Percentiles rank a stretch among this genome's conserved stretches.
Evolutionary conservation across 2,888 invertebrate genomes (phyloP).

Genomic region (Brachynemurus nebulosus): DNA sequence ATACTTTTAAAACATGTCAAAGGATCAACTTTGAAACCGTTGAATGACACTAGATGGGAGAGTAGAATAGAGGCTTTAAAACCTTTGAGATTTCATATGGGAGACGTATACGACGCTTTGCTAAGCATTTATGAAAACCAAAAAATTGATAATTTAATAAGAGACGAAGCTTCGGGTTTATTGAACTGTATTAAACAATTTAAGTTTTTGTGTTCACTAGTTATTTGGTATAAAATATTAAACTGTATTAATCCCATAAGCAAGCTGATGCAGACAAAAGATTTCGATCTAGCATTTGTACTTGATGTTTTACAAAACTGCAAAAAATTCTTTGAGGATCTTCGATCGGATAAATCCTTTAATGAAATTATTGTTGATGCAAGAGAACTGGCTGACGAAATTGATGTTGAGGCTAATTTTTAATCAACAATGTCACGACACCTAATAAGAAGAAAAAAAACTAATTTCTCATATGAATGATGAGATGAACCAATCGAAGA

Average conservation of each 20-base stretch:
- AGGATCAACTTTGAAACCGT: slow-evolving; percentile 15
- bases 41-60: no score
- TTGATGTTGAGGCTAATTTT: slow-evolving; percentile 17
- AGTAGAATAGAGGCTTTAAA: no score
- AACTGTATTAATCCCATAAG: slow-evolving; percentile 17
- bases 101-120: no score
- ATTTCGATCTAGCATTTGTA: slow-evolving; percentile 16
- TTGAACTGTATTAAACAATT: no score
- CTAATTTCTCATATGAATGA: slow-evolving; percentile 15
- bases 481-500: slow-evolving; percentile 16
- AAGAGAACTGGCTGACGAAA: slow-evolving; percentile 17
- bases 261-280: slow-evolving; percentile 17
- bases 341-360: slow-evolving; percentile 17
- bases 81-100: no score
- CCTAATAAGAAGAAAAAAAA: slow-evolving; percentile 15
- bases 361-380: slow-evolving; percentile 18
- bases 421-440: slow-evolving; percentile 14
- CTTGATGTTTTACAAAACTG: slow-evolving; percentile 18
- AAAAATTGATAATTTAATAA: slow-evolving; percentile 12
- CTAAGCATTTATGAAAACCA: slow-evolving; percentile 8
- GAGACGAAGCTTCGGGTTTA: no score
- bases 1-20: slow-evolving; percentile 15
- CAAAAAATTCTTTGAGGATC: slow-evolving; percentile 18
- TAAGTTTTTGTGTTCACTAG: slow-evolving; percentile 13
- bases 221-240: slow-evolving; percentile 16